Evolutionary conservation across 2,113 vertebrate genomes (phyloP).

Genomic region (Centropus unirufus): DNA sequence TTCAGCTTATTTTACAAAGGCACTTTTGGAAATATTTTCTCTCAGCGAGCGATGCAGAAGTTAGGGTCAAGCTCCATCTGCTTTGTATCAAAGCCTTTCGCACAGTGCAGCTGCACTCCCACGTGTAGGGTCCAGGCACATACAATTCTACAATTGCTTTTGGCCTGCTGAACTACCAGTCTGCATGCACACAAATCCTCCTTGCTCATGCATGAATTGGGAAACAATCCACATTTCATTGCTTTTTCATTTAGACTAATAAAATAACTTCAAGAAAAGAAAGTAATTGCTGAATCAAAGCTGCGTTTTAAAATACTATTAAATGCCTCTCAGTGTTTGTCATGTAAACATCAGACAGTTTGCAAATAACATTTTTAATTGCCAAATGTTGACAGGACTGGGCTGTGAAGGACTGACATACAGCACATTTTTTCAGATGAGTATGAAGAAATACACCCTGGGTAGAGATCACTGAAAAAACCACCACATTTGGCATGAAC

Average conservation of each 20-base stretch:
- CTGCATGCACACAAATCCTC: not conserved
- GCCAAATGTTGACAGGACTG: not conserved
- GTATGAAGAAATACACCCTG: not conserved
- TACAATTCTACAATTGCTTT: not conserved
- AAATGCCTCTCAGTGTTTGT: not conserved
- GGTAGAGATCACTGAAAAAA: not conserved
- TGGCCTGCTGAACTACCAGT: not conserved
- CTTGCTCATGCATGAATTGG: not conserved
- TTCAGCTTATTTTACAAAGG: not conserved
- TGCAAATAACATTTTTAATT: constrained; percentile 11
- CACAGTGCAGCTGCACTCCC: not conserved
- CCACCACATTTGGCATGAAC: not conserved
- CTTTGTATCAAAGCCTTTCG: not conserved
- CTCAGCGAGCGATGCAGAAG: not conserved
- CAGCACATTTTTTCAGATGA: not conserved
- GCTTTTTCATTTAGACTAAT: not conserved
- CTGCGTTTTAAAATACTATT: not conserved
- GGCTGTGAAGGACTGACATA: not conserved
- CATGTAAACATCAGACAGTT: not conserved
- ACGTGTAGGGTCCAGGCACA: not conserved
- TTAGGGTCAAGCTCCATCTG: not conserved
- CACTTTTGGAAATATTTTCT: not conserved
- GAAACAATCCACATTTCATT: not conserved
- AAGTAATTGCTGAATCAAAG: not conserved
- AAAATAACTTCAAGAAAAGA: not conserved